Conservation (phyloP, 2,888 invertebrate species). For the Dinocampus coccinellae region DNA sequence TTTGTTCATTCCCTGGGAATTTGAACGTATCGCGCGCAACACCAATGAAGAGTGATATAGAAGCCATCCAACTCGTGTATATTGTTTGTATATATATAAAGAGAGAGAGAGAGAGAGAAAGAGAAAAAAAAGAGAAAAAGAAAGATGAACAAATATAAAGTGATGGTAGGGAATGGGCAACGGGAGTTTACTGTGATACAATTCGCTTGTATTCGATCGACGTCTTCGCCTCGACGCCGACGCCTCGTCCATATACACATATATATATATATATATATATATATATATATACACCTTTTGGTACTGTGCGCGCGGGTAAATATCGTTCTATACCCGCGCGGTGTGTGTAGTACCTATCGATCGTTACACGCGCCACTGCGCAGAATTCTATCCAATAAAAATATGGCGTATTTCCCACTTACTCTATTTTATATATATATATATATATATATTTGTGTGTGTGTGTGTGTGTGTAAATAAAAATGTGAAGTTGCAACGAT, state of each 20-base stretch:
- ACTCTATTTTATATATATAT: slow-evolving; percentile 7
- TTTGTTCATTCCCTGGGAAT: slow-evolving; percentile 27
- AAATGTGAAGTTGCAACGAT: slow-evolving; percentile 16
- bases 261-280: slow-evolving; percentile 1
- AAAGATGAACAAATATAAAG: slow-evolving; percentile 1
- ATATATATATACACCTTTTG: slow-evolving; percentile 3
- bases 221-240: slow-evolving; percentile 29
- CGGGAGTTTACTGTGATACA: slow-evolving; percentile 27
- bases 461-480: neutral
- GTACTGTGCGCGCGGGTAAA: slow-evolving; percentile 24
- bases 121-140: neutral
- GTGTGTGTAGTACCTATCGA: slow-evolving; percentile 35
- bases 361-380: slow-evolving; percentile 32
- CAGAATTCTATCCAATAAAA: slow-evolving; percentile 35
- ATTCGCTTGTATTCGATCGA: slow-evolving; percentile 30
- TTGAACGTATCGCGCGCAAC: slow-evolving; percentile 26
- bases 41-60: slow-evolving; percentile 31
- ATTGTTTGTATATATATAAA: slow-evolving; percentile 4
- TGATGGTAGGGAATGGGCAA: neutral
- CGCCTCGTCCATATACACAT: neutral
- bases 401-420: slow-evolving; percentile 30
- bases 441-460: neutral
- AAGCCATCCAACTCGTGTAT: neutral
- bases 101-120: too few relatives aligned
- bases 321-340: slow-evolving; percentile 22